Percentiles rank a stretch among this genome's conserved stretches.
These are phyloP conservation scores for Apoda limacodes DNA, from an alignment of 2,888 invertebrate genomes.

Conservation along the genomic window DNA sequence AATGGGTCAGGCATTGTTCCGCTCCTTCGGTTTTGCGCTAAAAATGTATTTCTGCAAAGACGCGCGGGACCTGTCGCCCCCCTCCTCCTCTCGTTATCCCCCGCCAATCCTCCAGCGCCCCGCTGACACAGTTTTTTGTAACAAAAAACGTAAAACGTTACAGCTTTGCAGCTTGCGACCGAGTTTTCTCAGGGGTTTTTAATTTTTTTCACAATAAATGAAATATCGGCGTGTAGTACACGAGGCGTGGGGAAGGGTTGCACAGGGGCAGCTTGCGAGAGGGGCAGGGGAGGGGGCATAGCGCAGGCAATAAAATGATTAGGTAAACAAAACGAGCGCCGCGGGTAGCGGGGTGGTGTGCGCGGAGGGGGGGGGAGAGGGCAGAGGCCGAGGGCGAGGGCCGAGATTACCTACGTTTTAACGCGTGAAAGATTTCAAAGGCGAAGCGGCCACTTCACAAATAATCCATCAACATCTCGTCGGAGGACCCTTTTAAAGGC, in stretches of 20 bases:
- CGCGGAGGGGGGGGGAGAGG: conserved; percentile 17
- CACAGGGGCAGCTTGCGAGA: conserved; percentile 8
- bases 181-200: conserved; percentile 53
- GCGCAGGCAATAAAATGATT: conserved; percentile 53
- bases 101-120: conserved; percentile 27
- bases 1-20: conserved; percentile 66
- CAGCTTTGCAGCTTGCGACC: conserved; percentile 57
- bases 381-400: conserved; percentile 27
- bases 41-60: conserved; percentile 57
- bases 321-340: conserved; percentile 57
- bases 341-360: conserved; percentile 26
- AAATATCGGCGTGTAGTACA: conserved; percentile 49
- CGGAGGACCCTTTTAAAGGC: conserved; percentile 38
- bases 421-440: conserved; percentile 67
- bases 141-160: conserved; percentile 62
- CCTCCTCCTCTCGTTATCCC: conserved; percentile 29
- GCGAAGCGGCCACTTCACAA: conserved; percentile 60
- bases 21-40: conserved; percentile 56
- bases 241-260: conserved; percentile 32
- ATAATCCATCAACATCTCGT: conserved; percentile 63
- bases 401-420: conserved; percentile 66
- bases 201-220: conserved; percentile 43
- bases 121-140: conserved; percentile 63
- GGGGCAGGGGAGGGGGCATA: conserved; percentile 20
- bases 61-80: conserved; percentile 41